Evolutionary conservation across 2,888 invertebrate species (phyloP).

Genomic region (Phasia obesa): DNA sequence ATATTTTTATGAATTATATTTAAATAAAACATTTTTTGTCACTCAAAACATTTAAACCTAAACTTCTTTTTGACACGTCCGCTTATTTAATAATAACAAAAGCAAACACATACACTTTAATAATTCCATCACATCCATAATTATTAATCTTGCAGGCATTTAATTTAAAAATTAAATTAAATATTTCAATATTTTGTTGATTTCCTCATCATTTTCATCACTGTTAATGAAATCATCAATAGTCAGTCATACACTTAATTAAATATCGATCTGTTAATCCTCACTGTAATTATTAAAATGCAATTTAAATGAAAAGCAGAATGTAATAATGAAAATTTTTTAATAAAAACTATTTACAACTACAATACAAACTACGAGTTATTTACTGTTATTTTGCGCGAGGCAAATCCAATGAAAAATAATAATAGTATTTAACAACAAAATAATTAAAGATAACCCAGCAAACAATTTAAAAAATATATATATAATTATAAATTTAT

Average conservation of each 20-base stretch:
- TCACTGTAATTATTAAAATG: constrained; percentile 57
- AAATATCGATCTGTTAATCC: constrained; percentile 68
- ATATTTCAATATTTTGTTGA: constrained; percentile 5
- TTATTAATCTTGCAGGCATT: constrained; percentile 22
- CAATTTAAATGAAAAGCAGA: constrained; percentile 31
- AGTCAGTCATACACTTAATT: constrained; percentile 66
- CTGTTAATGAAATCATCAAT: constrained; percentile 65
- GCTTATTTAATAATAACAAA: background rate
- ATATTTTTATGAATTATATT: too few species aligned
- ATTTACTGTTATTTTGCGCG: background rate
- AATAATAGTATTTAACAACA: background rate
- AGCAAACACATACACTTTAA: background rate
- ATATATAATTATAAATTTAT: too few species aligned
- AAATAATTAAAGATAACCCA: constrained; percentile 23
- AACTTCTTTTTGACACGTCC: constrained; percentile 24
- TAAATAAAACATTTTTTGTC: background rate
- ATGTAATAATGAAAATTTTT: constrained; percentile 27
- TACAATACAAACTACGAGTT: background rate
- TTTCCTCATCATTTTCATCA: background rate
- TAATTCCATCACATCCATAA: background rate
- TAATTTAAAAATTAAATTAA: constrained; percentile 5
- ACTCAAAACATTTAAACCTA: background rate
- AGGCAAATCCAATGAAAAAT: background rate
- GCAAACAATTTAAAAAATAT: background rate
- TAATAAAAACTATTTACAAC: constrained; percentile 32